Evolutionary conservation across 2,797 vertebrate species (phyloP).

Genomic region (Pseudochirops cupreus): DNA sequence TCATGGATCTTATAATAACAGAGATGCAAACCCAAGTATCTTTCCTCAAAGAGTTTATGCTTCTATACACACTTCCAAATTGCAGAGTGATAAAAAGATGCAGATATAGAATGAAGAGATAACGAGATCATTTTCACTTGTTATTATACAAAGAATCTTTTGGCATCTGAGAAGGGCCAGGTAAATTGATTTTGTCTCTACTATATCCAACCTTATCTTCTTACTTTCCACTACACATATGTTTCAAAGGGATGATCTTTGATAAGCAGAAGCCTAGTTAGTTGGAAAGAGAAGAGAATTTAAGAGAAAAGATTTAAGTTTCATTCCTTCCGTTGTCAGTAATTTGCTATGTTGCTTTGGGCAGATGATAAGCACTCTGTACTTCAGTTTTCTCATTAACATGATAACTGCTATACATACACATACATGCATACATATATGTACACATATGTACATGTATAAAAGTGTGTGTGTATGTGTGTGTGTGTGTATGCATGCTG

Average conservation of each 20-base stretch:
- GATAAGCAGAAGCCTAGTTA: not conserved
- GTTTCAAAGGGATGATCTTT: not conserved
- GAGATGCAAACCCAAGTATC: not conserved
- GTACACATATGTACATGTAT: no score
- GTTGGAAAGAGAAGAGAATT: not conserved
- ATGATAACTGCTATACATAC: not conserved
- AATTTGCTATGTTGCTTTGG: not conserved
- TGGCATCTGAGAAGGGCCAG: not conserved
- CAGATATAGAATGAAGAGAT: not conserved
- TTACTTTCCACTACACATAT: not conserved
- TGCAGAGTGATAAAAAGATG: not conserved
- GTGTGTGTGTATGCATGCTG: not conserved
- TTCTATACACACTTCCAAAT: not conserved
- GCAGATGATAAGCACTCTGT: not conserved
- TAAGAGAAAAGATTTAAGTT: not conserved
- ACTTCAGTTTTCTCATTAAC: not conserved
- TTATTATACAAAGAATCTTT: not conserved
- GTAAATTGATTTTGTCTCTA: not conserved
- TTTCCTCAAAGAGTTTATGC: not conserved
- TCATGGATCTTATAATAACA: not conserved
- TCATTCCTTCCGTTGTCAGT: not conserved
- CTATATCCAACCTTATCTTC: not conserved
- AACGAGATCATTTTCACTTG: not conserved
- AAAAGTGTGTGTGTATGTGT: fast-evolving
- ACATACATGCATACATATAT: not conserved